A percentile compares a stretch with the other conserved stretches of the same genome.
Evolutionary conservation across 2,797 vertebrate genomes (phyloP).

Genomic region (Crenichthys baileyi): DNA sequence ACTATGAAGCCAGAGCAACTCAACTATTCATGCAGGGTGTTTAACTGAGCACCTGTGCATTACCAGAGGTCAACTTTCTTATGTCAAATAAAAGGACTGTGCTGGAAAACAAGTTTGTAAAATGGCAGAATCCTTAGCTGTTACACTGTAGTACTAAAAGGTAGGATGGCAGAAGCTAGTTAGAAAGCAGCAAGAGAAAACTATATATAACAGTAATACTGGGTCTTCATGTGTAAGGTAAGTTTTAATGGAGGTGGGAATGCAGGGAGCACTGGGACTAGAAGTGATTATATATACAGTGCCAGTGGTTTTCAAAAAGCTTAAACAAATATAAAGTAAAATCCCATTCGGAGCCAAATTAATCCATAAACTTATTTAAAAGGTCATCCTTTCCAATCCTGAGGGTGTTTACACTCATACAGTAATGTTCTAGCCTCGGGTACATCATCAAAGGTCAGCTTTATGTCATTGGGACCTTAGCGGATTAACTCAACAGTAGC

Average conservation of each 20-base stretch:
- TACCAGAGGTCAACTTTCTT: not conserved
- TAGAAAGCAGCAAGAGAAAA: not conserved
- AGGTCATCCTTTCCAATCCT: not conserved
- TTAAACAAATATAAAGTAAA: not conserved
- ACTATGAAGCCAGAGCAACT: not conserved
- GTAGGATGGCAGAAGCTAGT: not conserved
- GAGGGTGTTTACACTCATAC: not conserved
- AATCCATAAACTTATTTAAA: not conserved
- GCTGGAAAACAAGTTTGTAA: not conserved
- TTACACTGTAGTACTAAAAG: not conserved
- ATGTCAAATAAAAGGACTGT: conserved; percentile 23
- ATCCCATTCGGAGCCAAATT: not conserved
- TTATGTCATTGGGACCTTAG: not conserved
- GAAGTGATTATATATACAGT: not conserved
- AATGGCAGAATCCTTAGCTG: not conserved
- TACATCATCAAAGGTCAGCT: not conserved
- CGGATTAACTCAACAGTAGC: not conserved
- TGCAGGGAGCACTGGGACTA: not conserved
- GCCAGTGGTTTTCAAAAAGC: not conserved
- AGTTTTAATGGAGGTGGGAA: not conserved
- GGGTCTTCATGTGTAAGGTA: not conserved
- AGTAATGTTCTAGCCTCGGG: not conserved
- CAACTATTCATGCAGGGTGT: not conserved
- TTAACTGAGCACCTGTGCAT: not conserved
- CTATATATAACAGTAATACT: too few species aligned